phyloP scores from a whole-genome alignment of 2,888 invertebrate species.

The Clusia tigrina region DNA sequence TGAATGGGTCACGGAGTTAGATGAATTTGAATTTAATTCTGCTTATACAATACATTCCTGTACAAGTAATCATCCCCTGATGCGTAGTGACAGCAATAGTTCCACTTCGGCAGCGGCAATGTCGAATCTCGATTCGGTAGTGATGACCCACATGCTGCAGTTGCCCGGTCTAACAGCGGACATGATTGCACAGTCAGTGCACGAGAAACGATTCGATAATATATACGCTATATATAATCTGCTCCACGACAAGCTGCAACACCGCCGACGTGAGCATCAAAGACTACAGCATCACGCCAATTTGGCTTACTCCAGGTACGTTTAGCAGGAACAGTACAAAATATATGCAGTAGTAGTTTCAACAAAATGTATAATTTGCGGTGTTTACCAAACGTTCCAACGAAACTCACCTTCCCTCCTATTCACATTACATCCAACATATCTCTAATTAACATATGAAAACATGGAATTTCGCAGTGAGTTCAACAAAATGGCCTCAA shows the following conservation, averaged over 20 bases:
- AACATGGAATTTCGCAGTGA: too few species aligned
- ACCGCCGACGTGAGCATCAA: conserved; percentile 64
- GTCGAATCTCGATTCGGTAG: conserved; percentile 71
- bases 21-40: conserved; percentile 25
- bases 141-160: conserved; percentile 83
- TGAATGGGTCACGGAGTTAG: conserved; percentile 53
- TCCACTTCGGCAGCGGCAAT: conserved; percentile 37
- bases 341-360: not conserved
- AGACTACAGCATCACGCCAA: conserved; percentile 63
- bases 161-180: conserved; percentile 79
- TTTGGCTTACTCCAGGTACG: conserved; percentile 60
- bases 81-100: conserved; percentile 39
- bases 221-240: conserved; percentile 94
- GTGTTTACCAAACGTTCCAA: not conserved
- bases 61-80: conserved; percentile 14
- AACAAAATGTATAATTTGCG: not conserved
- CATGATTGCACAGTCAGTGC: conserved; percentile 81
- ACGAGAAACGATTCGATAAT: conserved; percentile 87
- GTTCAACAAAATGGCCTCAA: too few species aligned
- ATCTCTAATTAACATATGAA: too few species aligned
- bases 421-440: too few species aligned
- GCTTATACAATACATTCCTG: conserved; percentile 30
- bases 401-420: too few species aligned
- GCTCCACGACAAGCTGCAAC: conserved; percentile 80
- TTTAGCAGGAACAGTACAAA: not conserved